A percentile compares a stretch with the other conserved stretches of the same genome.
phyloP scores from a whole-genome alignment of 1,140 invertebrate genomes.

The Matsumurasca onukii region DNA sequence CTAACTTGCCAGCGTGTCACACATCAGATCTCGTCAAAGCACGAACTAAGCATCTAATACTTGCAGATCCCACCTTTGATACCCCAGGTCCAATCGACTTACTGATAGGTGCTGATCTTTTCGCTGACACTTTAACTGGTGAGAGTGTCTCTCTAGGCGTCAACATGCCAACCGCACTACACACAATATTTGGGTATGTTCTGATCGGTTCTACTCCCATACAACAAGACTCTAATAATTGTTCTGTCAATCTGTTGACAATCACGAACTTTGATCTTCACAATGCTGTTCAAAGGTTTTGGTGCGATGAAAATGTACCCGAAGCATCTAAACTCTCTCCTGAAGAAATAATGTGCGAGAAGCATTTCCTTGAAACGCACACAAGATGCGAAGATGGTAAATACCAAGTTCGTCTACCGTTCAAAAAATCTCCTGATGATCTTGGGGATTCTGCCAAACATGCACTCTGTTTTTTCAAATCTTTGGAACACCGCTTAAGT shows the following conservation, averaged over 20 bases:
- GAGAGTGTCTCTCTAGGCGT: background rate
- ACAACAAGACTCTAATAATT: too few relatives aligned
- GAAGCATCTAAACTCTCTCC: background rate
- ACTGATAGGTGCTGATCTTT: background rate
- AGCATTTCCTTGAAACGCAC: background rate
- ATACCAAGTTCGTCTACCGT: background rate
- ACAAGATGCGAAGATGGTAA: background rate
- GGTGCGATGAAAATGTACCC: background rate
- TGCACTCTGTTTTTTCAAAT: background rate
- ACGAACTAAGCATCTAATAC: too few relatives aligned
- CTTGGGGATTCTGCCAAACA: background rate
- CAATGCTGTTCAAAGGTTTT: background rate
- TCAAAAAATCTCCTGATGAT: background rate
- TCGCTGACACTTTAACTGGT: background rate
- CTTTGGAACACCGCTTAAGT: background rate
- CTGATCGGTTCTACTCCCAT: background rate
- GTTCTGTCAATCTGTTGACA: background rate
- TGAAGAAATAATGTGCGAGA: background rate
- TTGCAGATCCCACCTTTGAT: background rate
- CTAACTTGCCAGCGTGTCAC: background rate
- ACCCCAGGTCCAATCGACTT: background rate
- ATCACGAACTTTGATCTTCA: background rate
- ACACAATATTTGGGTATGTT: background rate
- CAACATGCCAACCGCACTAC: background rate
- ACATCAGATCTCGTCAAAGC: background rate